Conservation (phyloP, 2,797 vertebrate species). For the Aeoliscus strigatus region DNA sequence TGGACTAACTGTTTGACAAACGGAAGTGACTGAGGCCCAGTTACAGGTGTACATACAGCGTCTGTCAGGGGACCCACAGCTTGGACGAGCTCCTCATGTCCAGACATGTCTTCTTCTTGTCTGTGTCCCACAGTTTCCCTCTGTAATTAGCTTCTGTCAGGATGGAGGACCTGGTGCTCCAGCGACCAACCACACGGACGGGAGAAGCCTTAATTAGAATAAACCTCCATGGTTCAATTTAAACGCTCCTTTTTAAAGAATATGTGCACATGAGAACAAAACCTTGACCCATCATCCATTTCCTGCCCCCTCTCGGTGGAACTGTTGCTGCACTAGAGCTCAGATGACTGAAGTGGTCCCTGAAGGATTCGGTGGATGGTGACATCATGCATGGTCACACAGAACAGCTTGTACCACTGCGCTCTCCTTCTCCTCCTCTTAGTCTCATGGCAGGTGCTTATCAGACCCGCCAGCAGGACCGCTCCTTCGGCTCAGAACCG, state of each 20-base stretch:
- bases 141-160: slow-evolving; percentile 44
- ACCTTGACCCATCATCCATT: too few relatives aligned
- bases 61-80: slow-evolving; percentile 2
- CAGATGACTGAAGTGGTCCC: too few relatives aligned
- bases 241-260: too few relatives aligned
- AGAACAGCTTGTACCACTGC: slow-evolving; percentile 20
- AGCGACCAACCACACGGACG: too few relatives aligned
- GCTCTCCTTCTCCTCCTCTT: slow-evolving; percentile 11
- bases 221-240: too few relatives aligned
- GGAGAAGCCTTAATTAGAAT: too few relatives aligned
- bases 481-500: slow-evolving; percentile 69
- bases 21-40: too few relatives aligned
- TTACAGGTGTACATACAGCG: neutral
- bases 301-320: too few relatives aligned
- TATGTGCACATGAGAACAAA: too few relatives aligned
- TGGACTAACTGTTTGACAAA: slow-evolving; percentile 1
- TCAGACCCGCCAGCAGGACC: slow-evolving; percentile 74
- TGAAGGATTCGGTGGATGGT: slow-evolving; percentile 13
- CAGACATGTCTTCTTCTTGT: slow-evolving; percentile 25
- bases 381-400: slow-evolving; percentile 22
- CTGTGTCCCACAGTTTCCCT: slow-evolving; percentile 29
- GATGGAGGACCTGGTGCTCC: neutral
- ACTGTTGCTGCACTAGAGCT: too few relatives aligned
- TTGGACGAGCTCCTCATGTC: slow-evolving; percentile 26
- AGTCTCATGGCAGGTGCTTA: slow-evolving; percentile 68